A percentile compares a stretch with the other conserved stretches of the same genome.
These are phyloP conservation scores for Empis livida DNA, from an alignment of 2,888 invertebrate genomes.

Conservation along the genomic window DNA sequence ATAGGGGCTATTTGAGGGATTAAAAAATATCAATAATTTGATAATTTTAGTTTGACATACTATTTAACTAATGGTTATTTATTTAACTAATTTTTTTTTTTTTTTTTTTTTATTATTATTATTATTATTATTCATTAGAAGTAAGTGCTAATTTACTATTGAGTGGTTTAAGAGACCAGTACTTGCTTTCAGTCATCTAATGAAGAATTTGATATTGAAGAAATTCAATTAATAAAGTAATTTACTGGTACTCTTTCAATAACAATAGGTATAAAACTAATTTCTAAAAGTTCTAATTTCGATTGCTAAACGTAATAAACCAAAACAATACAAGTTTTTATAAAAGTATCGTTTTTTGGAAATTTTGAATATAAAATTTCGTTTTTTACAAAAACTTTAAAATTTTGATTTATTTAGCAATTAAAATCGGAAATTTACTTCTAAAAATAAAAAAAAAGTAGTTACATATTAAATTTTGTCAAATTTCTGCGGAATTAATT, in stretches of 20 bases:
- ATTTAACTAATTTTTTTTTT: conserved; percentile 37
- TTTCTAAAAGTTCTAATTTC: too few relatives aligned
- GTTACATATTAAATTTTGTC: too few relatives aligned
- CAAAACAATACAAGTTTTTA: too few relatives aligned
- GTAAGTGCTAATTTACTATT: conserved; percentile 49
- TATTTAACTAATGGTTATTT: conserved; percentile 47
- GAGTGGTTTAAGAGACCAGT: conserved; percentile 56
- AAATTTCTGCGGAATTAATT: too few relatives aligned
- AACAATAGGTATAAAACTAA: conserved; percentile 65
- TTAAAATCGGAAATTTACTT: too few relatives aligned
- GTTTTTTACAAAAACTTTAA: too few relatives aligned
- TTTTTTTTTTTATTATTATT: too few relatives aligned
- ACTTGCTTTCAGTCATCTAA: conserved; percentile 58
- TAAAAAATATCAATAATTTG: conserved; percentile 45
- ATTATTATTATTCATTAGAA: conserved; percentile 53
- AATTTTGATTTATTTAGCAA: too few relatives aligned
- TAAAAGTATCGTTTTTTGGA: too few relatives aligned
- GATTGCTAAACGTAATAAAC: too few relatives aligned
- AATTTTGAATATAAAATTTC: too few relatives aligned
- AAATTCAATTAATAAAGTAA: conserved; percentile 46
- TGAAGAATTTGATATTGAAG: conserved; percentile 31
- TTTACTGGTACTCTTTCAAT: conserved; percentile 44
- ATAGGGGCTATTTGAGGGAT: conserved; percentile 57
- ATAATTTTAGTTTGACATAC: conserved; percentile 56
- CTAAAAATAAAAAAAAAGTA: too few relatives aligned